These are phyloP conservation scores for Carpatolechia fugitivella DNA, from an alignment of 2,888 invertebrate species.

Conservation along the genomic window DNA sequence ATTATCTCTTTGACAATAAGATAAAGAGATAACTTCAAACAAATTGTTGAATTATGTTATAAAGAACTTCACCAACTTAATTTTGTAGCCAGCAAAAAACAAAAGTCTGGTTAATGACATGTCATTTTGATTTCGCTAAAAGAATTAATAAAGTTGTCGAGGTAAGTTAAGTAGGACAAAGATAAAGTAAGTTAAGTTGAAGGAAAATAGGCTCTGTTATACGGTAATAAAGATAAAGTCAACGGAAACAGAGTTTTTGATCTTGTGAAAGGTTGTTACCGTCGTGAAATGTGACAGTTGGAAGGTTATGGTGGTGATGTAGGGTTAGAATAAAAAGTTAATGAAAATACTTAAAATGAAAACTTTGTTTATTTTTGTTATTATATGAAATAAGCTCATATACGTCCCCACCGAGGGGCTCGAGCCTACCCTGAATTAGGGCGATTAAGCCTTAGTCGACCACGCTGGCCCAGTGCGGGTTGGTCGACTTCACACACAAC, in stretches of 20 bases:
- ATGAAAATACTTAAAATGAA: background rate
- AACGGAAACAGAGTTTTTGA: background rate
- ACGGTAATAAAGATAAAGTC: background rate
- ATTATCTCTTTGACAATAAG: background rate
- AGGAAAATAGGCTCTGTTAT: background rate
- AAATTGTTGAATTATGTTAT: background rate
- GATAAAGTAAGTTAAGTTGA: background rate
- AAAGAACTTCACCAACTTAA: background rate
- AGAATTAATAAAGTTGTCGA: background rate
- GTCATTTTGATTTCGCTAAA: background rate
- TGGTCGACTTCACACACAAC: too few relatives aligned
- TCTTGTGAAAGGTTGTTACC: conserved; percentile 16
- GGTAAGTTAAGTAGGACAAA: background rate
- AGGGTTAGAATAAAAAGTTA: background rate
- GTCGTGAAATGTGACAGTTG: conserved; percentile 33
- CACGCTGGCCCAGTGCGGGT: too few relatives aligned
- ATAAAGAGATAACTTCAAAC: background rate
- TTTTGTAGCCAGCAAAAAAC: background rate
- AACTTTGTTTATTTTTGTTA: too few relatives aligned
- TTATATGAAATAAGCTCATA: too few relatives aligned
- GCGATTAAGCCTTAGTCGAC: too few relatives aligned
- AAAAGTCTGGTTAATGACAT: background rate
- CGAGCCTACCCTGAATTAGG: too few relatives aligned
- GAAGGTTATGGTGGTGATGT: conserved; percentile 27
- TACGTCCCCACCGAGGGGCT: too few relatives aligned